phyloP scores from a whole-genome alignment of 2,113 vertebrate species.

The Hippocampus comes region DNA sequence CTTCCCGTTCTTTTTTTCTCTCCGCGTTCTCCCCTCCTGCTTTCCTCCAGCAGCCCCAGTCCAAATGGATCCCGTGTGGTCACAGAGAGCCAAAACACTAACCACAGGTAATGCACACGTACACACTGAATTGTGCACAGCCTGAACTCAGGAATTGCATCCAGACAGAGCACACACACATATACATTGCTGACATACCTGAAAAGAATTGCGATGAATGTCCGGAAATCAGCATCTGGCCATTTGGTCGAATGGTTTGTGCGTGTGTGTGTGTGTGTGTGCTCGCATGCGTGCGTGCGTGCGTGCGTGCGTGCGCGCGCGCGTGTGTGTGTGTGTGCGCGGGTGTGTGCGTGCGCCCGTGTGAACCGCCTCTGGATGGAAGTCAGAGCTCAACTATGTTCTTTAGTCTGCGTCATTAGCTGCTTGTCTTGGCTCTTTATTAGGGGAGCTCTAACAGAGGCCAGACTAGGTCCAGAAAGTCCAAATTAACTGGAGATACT shows the following conservation, averaged over 20 bases:
- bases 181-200: constrained; percentile 3
- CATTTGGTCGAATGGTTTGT: constrained; percentile 59
- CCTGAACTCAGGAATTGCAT: constrained; percentile 10
- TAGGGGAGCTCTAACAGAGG: constrained; percentile 39
- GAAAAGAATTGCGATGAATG: constrained; percentile 9
- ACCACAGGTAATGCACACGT: constrained; percentile 68
- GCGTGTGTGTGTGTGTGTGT: constrained; percentile 58
- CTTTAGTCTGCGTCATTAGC: constrained; percentile 45
- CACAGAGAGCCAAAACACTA: constrained; percentile 73
- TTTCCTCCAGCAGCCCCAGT: constrained; percentile 64
- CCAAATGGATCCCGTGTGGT: constrained; percentile 72
- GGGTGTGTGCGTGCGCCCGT: neutral
- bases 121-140: constrained; percentile 2
- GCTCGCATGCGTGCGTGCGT: neutral
- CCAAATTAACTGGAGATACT: constrained; percentile 15
- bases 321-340: neutral
- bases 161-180: constrained; percentile 6
- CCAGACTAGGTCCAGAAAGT: constrained; percentile 38
- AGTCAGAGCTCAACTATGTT: constrained; percentile 52
- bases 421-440: constrained; percentile 43
- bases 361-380: constrained; percentile 43
- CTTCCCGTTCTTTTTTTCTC: constrained; percentile 18
- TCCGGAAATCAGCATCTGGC: constrained; percentile 59
- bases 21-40: constrained; percentile 17
- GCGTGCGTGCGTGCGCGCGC: neutral